These are phyloP conservation scores for Dromaius novaehollandiae DNA, from an alignment of 2,113 vertebrate species.

Conservation along the genomic window DNA sequence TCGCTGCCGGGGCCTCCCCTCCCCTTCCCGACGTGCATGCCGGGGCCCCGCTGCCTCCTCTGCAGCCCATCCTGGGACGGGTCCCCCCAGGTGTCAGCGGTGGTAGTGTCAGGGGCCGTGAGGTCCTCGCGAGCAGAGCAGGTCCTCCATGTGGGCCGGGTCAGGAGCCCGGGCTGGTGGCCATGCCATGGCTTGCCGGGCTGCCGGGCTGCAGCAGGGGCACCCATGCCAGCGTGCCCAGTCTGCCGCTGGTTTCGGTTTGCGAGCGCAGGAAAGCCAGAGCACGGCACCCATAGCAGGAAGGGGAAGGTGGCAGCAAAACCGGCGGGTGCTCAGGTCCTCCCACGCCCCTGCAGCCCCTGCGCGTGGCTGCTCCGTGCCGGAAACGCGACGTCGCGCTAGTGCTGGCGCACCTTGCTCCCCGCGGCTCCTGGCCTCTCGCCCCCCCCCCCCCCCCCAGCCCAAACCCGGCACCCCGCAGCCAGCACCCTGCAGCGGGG, in stretches of 20 bases:
- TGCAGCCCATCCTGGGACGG: too few species aligned
- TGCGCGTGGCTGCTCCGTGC: background rate
- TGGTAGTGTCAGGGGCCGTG: too few species aligned
- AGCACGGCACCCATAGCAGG: background rate
- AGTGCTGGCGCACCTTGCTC: background rate
- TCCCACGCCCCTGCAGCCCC: background rate
- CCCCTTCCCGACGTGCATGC: background rate
- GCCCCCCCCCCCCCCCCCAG: background rate
- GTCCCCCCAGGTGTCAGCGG: background rate
- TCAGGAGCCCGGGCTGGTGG: too few species aligned
- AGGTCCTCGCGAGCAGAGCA: background rate
- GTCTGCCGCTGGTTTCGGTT: background rate
- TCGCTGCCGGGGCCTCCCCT: background rate
- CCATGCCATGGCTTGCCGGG: rapidly evolving
- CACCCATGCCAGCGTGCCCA: rapidly evolving
- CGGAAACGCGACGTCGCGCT: background rate
- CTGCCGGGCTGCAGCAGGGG: background rate
- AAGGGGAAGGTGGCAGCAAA: background rate
- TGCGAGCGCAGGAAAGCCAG: background rate
- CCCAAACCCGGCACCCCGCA: background rate
- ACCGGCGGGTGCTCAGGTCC: background rate
- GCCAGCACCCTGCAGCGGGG: background rate
- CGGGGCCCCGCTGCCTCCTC: background rate
- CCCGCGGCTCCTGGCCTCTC: rapidly evolving
- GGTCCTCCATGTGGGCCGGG: rapidly evolving